phyloP scores from a whole-genome alignment of 1,140 invertebrate species.

The Drosophila ogumai region DNA sequence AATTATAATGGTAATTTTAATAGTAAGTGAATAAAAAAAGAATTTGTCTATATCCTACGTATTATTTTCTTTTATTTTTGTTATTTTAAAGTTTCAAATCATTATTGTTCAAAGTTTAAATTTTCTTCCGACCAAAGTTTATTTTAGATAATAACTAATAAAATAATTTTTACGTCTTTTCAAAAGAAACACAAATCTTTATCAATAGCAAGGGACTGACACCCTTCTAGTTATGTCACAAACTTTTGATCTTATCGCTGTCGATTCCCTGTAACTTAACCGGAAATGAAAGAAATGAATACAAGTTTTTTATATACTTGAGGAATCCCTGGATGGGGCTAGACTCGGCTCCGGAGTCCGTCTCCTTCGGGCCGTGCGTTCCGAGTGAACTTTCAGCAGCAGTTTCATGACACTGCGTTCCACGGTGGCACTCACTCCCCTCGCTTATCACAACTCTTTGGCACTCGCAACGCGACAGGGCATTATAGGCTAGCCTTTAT shows the following conservation, averaged over 20 bases:
- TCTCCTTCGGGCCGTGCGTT: constrained; percentile 72
- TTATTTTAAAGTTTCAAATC: background rate
- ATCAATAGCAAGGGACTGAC: background rate
- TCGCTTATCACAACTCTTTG: constrained; percentile 45
- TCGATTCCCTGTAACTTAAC: background rate
- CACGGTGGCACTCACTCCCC: constrained; percentile 18
- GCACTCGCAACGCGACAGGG: constrained; percentile 2
- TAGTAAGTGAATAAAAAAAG: background rate
- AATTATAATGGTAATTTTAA: too few relatives aligned
- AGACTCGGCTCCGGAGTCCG: constrained; percentile 62
- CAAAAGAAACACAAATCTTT: background rate
- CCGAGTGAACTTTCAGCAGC: constrained; percentile 78
- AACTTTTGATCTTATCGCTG: background rate
- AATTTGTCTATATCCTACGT: background rate
- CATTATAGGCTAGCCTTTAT: constrained; percentile 31
- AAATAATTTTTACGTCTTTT: background rate
- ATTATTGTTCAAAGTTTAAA: too few relatives aligned
- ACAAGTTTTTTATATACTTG: constrained; percentile 20
- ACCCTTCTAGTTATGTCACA: background rate
- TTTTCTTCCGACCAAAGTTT: background rate
- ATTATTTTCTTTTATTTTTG: background rate
- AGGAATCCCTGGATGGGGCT: constrained; percentile 38
- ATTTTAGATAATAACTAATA: background rate
- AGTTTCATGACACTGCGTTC: constrained; percentile 68
- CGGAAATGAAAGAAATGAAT: background rate